These are phyloP conservation scores for Oxygymnocypris stewartii DNA, from an alignment of 2,113 vertebrate genomes.

Conservation along the genomic window DNA sequence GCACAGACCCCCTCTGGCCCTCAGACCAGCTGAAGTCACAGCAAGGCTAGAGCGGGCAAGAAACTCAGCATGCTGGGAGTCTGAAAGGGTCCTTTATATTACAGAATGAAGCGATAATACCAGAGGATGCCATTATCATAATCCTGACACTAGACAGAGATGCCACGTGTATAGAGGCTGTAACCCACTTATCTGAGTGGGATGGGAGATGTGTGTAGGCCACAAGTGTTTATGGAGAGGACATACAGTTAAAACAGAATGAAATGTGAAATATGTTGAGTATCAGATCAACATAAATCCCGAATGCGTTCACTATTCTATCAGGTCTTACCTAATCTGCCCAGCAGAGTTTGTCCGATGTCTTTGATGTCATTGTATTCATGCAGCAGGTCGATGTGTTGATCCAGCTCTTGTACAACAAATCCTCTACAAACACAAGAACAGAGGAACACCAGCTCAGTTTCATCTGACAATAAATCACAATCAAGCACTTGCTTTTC, in stretches of 20 bases:
- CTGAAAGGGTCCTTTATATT: slow-evolving; percentile 49
- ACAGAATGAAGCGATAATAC: slow-evolving; percentile 19
- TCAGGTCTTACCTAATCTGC: slow-evolving; percentile 83
- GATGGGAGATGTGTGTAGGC: slow-evolving; percentile 14
- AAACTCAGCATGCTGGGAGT: not conserved
- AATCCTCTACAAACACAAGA: slow-evolving; percentile 77
- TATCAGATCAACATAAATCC: not conserved
- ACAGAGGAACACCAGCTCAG: slow-evolving; percentile 21
- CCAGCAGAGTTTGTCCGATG: slow-evolving; percentile 87
- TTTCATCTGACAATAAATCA: not conserved
- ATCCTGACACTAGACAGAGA: slow-evolving; percentile 32
- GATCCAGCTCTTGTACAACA: slow-evolving; percentile 82
- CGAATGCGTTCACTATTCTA: not conserved
- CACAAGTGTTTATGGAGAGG: not conserved
- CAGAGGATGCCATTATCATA: slow-evolving; percentile 43
- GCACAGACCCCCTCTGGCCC: slow-evolving; percentile 16
- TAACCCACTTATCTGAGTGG: slow-evolving; percentile 28
- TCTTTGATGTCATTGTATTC: slow-evolving; percentile 97
- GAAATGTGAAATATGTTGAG: slow-evolving; percentile 4
- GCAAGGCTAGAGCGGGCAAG: not conserved
- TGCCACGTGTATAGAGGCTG: not conserved
- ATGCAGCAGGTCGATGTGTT: slow-evolving; percentile 87
- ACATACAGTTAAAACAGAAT: not conserved
- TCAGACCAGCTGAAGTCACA: slow-evolving; percentile 38
- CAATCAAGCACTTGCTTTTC: not conserved